Conservation (phyloP, 2,797 vertebrate genomes). For the Chaetophractus vellerosus region DNA sequence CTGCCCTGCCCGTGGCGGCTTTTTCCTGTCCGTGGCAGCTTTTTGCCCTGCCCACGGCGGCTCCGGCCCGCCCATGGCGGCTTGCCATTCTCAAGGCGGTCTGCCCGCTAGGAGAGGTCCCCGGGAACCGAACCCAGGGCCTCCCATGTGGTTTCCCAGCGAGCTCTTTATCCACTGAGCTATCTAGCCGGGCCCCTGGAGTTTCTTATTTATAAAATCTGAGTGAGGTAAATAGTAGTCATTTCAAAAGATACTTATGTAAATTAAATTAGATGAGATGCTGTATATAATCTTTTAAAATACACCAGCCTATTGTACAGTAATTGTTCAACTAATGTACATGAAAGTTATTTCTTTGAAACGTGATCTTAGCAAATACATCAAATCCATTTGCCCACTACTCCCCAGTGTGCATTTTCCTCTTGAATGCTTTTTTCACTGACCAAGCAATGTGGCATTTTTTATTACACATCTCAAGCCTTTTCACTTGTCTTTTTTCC, state of each 20-base stretch:
- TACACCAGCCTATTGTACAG: neutral
- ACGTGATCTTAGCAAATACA: neutral
- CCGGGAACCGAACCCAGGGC: too few relatives aligned
- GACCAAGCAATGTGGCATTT: neutral
- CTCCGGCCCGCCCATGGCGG: too few relatives aligned
- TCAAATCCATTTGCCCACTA: neutral
- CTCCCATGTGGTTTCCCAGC: too few relatives aligned
- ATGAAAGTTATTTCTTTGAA: neutral
- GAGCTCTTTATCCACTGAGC: too few relatives aligned
- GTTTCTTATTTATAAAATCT: constrained; percentile 1
- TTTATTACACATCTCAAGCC: neutral
- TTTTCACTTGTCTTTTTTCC: neutral
- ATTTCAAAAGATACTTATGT: neutral
- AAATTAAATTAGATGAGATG: neutral
- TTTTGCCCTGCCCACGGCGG: too few relatives aligned
- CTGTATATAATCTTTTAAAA: neutral
- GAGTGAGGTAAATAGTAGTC: neutral
- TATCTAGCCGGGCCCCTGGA: too few relatives aligned
- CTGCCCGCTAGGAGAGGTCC: too few relatives aligned
- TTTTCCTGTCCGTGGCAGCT: too few relatives aligned
- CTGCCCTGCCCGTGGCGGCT: too few relatives aligned
- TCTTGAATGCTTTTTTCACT: neutral
- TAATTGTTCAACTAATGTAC: neutral
- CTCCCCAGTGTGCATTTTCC: neutral
- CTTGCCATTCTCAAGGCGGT: too few relatives aligned